Percentiles rank a stretch among this genome's conserved stretches.
These are phyloP conservation scores for Steatocranus sp. DNA, from an alignment of 2,797 vertebrate species.

Conservation along the genomic window DNA sequence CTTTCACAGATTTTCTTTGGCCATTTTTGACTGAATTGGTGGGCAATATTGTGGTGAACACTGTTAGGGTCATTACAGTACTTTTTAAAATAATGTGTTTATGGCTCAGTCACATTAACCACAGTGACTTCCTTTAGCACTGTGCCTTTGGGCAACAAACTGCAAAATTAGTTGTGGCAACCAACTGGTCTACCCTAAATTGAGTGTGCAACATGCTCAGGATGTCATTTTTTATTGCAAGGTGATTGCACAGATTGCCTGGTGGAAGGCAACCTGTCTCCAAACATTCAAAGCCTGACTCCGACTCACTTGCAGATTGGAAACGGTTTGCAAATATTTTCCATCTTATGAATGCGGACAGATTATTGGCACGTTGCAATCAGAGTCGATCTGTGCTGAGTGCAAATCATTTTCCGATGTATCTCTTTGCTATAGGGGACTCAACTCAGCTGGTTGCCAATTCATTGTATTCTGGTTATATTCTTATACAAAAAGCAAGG, in stretches of 20 bases:
- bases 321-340: neutral
- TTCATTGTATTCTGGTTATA: neutral
- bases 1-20: neutral
- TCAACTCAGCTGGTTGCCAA: neutral
- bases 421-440: neutral
- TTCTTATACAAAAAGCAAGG: neutral
- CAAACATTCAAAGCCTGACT: neutral
- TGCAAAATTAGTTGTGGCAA: neutral
- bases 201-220: neutral
- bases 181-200: neutral
- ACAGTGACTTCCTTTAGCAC: neutral
- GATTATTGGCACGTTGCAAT: accelerated
- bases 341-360: neutral
- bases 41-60: neutral
- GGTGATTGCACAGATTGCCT: neutral
- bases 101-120: neutral
- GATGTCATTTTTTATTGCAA: neutral
- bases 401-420: neutral
- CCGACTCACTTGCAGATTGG: neutral
- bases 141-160: neutral
- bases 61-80: neutral
- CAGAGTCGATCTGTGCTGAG: neutral
- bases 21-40: neutral
- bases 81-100: neutral
- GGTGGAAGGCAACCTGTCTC: neutral